phyloP scores from a whole-genome alignment of 2,888 invertebrate species.

The Hetaerina titia region DNA sequence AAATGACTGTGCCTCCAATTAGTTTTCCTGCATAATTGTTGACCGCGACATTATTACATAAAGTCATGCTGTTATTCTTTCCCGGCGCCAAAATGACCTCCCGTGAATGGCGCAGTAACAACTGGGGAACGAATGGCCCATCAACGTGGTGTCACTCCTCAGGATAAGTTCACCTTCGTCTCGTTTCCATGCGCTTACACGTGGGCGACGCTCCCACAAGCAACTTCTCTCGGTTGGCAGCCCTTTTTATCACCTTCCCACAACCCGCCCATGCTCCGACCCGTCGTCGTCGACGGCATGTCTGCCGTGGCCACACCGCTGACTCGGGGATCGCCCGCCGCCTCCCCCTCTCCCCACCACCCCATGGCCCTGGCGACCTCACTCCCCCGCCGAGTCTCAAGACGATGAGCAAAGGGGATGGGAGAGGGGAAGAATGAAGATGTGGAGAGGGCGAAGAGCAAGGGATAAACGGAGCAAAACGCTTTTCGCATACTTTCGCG shows the following conservation, averaged over 20 bases:
- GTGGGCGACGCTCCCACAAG: too few species aligned
- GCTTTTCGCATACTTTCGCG: neutral
- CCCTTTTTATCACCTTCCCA: neutral
- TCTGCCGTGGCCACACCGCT: neutral
- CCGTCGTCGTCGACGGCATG: neutral
- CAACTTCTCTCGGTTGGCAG: neutral
- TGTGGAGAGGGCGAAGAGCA: neutral
- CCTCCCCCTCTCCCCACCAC: neutral
- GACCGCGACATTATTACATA: too few species aligned
- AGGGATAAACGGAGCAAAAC: neutral
- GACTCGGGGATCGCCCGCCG: neutral
- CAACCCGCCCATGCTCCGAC: neutral
- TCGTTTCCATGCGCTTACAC: neutral
- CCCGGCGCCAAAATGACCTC: too few species aligned
- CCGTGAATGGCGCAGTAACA: too few species aligned
- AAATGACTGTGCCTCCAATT: too few species aligned
- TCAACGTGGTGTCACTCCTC: neutral
- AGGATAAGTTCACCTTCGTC: neutral
- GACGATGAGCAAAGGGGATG: neutral
- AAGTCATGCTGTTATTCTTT: too few species aligned
- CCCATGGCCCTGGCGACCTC: too few species aligned
- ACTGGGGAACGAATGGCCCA: too few species aligned
- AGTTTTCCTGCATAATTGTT: too few species aligned
- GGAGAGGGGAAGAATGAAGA: neutral
- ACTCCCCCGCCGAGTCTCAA: neutral